Evolutionary conservation across 2,888 invertebrate genomes (phyloP).

Genomic region (Tetanocera ferruginea): DNA sequence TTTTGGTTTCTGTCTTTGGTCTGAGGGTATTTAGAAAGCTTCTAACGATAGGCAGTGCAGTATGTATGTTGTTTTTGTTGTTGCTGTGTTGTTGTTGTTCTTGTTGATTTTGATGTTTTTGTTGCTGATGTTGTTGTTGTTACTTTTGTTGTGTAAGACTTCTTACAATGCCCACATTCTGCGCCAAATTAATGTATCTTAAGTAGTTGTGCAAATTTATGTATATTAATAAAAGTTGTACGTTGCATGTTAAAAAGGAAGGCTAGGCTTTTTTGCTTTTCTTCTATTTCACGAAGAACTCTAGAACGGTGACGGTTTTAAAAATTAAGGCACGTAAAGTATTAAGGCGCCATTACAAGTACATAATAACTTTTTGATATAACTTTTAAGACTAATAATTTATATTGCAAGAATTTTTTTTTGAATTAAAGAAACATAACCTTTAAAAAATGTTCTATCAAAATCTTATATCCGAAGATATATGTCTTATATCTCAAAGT

Average conservation of each 20-base stretch:
- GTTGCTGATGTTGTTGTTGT: not conserved
- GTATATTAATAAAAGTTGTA: slow-evolving; percentile 15
- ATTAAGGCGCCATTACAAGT: too few species aligned
- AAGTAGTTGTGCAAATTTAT: slow-evolving; percentile 23
- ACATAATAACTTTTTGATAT: too few species aligned
- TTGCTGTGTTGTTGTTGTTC: not conserved
- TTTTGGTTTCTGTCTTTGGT: not conserved
- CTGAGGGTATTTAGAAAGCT: not conserved
- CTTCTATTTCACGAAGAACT: not conserved
- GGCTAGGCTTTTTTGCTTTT: not conserved
- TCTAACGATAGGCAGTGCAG: not conserved
- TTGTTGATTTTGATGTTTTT: not conserved
- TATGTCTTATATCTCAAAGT: too few species aligned
- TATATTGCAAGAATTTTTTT: too few species aligned
- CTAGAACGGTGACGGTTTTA: too few species aligned
- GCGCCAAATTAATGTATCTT: slow-evolving; percentile 13
- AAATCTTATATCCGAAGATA: too few species aligned
- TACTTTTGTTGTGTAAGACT: not conserved
- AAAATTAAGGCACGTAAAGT: too few species aligned
- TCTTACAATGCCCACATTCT: slow-evolving; percentile 11
- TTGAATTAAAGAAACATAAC: too few species aligned
- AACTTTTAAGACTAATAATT: too few species aligned
- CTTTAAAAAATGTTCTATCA: too few species aligned
- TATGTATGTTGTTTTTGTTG: not conserved
- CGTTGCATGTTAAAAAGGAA: too few species aligned